A percentile compares a stretch with the other conserved stretches of the same genome.
phyloP scores from a whole-genome alignment of 2,113 vertebrate species.

The Noctilio leporinus region DNA sequence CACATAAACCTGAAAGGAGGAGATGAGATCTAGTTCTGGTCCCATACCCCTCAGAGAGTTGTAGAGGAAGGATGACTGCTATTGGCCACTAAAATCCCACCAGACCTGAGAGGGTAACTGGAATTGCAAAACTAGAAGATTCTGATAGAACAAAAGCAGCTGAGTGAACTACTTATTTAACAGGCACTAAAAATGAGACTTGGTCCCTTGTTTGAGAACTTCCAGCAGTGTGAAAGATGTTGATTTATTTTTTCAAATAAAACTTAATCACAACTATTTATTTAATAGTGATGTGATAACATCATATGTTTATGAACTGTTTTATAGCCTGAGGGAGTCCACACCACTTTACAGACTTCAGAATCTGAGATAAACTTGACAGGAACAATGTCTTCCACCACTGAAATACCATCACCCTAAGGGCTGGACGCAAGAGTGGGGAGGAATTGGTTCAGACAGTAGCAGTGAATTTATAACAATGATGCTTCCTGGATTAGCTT shows the following conservation, averaged over 20 bases:
- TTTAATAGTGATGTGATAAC: slow-evolving; percentile 57
- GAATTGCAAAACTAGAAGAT: background rate
- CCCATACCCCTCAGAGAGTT: background rate
- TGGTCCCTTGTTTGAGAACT: slow-evolving; percentile 47
- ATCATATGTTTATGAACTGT: slow-evolving; percentile 50
- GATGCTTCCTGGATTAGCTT: background rate
- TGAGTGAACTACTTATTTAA: slow-evolving; percentile 49
- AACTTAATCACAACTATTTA: slow-evolving; percentile 53
- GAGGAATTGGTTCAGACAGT: background rate
- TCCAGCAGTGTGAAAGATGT: slow-evolving; percentile 11
- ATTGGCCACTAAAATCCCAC: background rate
- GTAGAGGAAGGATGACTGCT: background rate
- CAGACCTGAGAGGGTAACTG: background rate
- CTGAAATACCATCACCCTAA: background rate
- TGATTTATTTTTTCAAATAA: slow-evolving; percentile 55
- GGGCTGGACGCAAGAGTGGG: background rate
- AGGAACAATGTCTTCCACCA: background rate
- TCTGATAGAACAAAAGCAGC: slow-evolving; percentile 21
- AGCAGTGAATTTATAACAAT: background rate
- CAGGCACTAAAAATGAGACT: slow-evolving; percentile 49
- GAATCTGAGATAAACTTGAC: background rate
- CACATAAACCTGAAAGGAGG: background rate
- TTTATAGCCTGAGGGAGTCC: slow-evolving; percentile 15
- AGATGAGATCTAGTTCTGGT: background rate
- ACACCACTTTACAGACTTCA: slow-evolving; percentile 32